Evolutionary conservation across 2,797 vertebrate species (phyloP).

Genomic region (Phylloscopus collybita): DNA sequence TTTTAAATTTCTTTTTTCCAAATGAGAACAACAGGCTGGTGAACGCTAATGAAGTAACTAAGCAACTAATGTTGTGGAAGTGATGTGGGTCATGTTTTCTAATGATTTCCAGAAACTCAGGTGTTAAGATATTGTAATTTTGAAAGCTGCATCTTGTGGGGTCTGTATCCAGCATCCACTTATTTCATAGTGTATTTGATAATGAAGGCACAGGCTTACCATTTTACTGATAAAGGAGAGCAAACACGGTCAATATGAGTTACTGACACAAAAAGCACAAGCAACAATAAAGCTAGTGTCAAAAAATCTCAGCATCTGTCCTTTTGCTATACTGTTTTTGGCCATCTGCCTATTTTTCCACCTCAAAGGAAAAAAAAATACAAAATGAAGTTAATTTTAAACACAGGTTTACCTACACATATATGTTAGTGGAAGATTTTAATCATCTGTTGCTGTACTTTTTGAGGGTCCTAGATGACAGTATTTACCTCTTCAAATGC

Average conservation of each 20-base stretch:
- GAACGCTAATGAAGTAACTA: conserved; percentile 37
- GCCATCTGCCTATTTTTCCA: conserved; percentile 61
- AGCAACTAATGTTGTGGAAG: conserved; percentile 19
- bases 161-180: conserved; percentile 53
- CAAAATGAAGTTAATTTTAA: conserved; percentile 43
- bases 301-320: conserved; percentile 23
- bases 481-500: conserved; percentile 61
- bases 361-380: conserved; percentile 54
- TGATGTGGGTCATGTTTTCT: conserved; percentile 33
- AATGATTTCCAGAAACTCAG: conserved; percentile 54
- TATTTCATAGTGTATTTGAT: conserved; percentile 55
- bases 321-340: conserved; percentile 55
- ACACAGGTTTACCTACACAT: conserved; percentile 24
- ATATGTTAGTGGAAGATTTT: conserved; percentile 46
- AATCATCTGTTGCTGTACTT: conserved; percentile 54
- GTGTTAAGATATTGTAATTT: conserved; percentile 24
- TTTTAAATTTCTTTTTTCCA: background rate
- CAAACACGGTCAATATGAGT: conserved; percentile 55
- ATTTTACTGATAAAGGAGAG: conserved; percentile 56
- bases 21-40: background rate
- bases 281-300: conserved; percentile 46
- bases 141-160: conserved; percentile 50
- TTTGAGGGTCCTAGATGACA: conserved; percentile 55
- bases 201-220: conserved; percentile 75
- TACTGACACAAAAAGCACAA: conserved; percentile 56